Evolutionary conservation across 92 coral and sea anemone species (phyloP), one percentile per base, ranked within the genome.

Genomic region (Phymanthus crucifer): DNA sequence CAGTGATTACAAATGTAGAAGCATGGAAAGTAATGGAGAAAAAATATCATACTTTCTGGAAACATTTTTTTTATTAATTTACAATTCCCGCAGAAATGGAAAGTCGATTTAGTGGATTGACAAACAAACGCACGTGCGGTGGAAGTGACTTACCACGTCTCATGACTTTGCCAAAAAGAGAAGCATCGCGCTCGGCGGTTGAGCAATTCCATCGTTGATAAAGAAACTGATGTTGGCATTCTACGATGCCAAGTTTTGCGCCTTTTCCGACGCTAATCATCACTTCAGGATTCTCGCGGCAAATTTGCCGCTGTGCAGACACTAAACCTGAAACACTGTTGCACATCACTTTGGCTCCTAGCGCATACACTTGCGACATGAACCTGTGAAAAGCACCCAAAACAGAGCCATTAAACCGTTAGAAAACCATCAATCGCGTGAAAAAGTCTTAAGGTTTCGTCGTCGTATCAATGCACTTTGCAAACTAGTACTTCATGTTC

Each of bases 231-330:
- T 82, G 69, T 80, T 96, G 99, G 40, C 99, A 96, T 71, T 96
- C 94, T 18, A 87, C 90, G 0, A 93, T 91, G 27, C 99, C 98
- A 3, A 89, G 98, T 27, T 96, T 90, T 0, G 99, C 99, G 12
- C 99, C 99, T 74, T 90, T 96, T 12, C 99, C 99, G 21, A 96
- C 87, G 79, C 99, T 93, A 32, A 90, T 85, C 99, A 96, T 96
- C 2, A 96, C 98, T 81, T 93, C 98, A 29, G 99, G 99, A 64
- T 93, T 89, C 37, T 96, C 96, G 54, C 91, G 93, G 76, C 99
- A 96, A 1, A 96, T 87, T 35, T 88, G 93, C 23, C 96, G 84
- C 81, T 96, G 99, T 33, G 74, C 78, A 70, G 81, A 92, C 14
- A 96, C 97, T 38, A 96, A 83, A 0, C 99, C 98, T 11, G 89